Conservation (phyloP, 2,797 vertebrate genomes). For the Cossypha caffra region DNA sequence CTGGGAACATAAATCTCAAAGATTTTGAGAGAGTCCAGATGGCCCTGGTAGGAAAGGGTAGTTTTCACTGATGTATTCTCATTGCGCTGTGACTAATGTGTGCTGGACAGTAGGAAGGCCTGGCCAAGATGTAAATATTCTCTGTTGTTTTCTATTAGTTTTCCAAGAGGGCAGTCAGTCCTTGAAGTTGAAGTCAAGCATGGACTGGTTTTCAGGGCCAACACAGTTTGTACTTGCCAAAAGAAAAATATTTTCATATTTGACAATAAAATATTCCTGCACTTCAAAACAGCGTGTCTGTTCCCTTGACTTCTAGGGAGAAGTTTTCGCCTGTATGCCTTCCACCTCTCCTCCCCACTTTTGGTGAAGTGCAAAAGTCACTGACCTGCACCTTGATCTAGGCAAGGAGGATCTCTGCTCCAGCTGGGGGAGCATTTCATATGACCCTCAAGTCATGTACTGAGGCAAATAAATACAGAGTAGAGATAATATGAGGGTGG, state of each 20-base stretch:
- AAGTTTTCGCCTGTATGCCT: background rate
- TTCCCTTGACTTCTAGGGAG: background rate
- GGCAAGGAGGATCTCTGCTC: background rate
- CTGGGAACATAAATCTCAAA: background rate
- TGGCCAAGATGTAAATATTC: constrained; percentile 11
- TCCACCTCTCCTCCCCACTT: background rate
- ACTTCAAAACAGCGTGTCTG: background rate
- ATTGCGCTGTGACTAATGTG: background rate
- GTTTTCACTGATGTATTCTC: background rate
- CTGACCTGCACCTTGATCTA: background rate
- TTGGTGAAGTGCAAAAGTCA: background rate
- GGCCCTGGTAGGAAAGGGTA: background rate
- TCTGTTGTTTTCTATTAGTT: background rate
- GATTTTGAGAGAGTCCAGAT: constrained; percentile 31
- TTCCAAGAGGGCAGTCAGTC: background rate
- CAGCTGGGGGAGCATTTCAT: background rate
- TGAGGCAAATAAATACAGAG: background rate
- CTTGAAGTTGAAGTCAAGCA: background rate
- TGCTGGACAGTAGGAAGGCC: background rate
- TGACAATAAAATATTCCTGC: background rate
- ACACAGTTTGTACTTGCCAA: background rate
- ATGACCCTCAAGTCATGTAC: background rate
- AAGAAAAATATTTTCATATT: constrained; percentile 6
- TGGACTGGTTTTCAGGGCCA: background rate
- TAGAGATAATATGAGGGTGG: background rate